Percentiles rank a stretch among this genome's conserved stretches.
Evolutionary conservation across 2,113 vertebrate genomes (phyloP).

Genomic region (Fulica atra): DNA sequence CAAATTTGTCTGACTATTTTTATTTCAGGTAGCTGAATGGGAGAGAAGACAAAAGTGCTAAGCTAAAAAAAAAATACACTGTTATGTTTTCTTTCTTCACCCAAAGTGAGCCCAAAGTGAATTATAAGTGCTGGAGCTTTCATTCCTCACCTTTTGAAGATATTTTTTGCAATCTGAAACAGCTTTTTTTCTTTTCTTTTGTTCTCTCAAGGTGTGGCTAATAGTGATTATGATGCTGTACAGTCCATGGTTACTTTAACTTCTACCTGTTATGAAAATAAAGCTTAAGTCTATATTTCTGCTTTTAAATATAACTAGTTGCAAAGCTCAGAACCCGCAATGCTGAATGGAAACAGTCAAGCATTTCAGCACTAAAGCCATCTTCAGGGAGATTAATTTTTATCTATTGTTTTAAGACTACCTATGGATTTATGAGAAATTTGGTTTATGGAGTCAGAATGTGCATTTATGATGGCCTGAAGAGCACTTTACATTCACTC

Average conservation of each 20-base stretch:
- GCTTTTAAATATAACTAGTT: not conserved
- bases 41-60: not conserved
- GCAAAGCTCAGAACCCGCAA: not conserved
- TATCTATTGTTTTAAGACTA: not conserved
- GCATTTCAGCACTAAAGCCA: not conserved
- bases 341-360: not conserved
- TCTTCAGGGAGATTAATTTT: not conserved
- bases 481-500: not conserved
- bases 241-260: not conserved
- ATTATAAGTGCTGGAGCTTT: not conserved
- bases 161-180: slow-evolving; percentile 7
- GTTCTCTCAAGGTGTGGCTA: not conserved
- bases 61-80: not conserved
- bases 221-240: not conserved
- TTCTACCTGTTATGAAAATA: not conserved
- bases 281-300: not conserved
- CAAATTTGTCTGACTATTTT: not conserved
- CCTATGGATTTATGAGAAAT: not conserved
- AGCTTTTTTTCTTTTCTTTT: not conserved
- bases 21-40: not conserved
- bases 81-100: not conserved
- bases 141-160: not conserved
- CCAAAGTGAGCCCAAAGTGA: not conserved
- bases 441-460: slow-evolving; percentile 17
- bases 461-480: not conserved